Base-by-base conservation (phyloP, 1,140 invertebrate genomes). In the Ceratitis capitata region DNA sequence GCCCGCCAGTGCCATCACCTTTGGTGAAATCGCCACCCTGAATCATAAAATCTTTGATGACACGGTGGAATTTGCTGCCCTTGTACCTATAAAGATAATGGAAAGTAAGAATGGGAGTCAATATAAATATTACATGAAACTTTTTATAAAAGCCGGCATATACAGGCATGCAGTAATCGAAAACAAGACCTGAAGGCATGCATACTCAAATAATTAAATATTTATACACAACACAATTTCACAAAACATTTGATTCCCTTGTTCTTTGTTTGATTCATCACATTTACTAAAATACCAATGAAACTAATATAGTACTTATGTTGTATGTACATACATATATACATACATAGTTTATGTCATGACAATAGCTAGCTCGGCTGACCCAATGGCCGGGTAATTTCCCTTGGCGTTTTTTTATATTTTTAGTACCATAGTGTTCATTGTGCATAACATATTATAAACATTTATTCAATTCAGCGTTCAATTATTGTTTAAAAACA, bases 1-100 rank as follows among this genome's bases (percentile, higher is more conserved):
- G 94, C 85, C 98, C 97, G 92, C 97, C 97, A 90, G 97, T 98
- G 87, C 97, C 97, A 93, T 98, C 97, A 83, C 97, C 97, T 91
- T 95, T 97, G 7, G 97, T 98, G 89, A 98, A 98, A 91, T 98
- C 97, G 85, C 97, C 96, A 88, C 97, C 97, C 93, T 99, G 98
- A 87, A 98, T 97, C 97, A 99, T 98, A 89, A 99, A 98, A 88
- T 98, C 97, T 88, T 96, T 95, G 92, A 99, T 98, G 26, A 99
- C 96, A 88, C 98, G 93, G 91, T 99, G 98, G 94, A 99, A 98
- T 92, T 96, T 96, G 92, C 96, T 97, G 82, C 96, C 97, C 89
- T 97, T 97, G 93, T 96, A 98, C 12, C 91, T 92, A 83, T 23
- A 84, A 85, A 45, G 35, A 39, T n/a, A 61, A 69, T 9, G 32